phyloP scores from a whole-genome alignment of 2,888 invertebrate genomes.

The Periphyllus acericola region DNA sequence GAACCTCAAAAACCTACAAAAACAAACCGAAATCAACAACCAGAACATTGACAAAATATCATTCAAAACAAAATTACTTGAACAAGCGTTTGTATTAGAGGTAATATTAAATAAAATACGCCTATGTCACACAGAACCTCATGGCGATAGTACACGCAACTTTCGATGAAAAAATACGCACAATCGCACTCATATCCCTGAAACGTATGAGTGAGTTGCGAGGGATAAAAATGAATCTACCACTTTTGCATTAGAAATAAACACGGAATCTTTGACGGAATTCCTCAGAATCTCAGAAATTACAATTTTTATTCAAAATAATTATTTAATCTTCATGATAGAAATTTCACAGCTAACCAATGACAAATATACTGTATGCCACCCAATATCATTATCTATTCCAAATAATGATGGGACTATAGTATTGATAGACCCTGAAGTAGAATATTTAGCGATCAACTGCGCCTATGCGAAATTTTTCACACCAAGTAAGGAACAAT shows the following conservation, averaged over 20 bases:
- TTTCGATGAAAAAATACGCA: no score
- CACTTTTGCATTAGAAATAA: neutral
- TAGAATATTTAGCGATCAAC: neutral
- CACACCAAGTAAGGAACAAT: neutral
- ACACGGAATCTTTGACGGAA: neutral
- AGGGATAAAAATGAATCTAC: neutral
- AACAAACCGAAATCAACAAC: no score
- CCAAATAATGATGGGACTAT: no score
- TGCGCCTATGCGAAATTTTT: neutral
- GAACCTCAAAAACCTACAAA: no score
- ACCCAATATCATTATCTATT: neutral
- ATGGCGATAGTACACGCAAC: no score
- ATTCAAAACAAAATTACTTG: no score
- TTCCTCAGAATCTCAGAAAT: neutral
- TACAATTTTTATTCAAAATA: neutral
- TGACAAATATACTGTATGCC: neutral
- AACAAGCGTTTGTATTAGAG: no score
- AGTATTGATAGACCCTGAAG: neutral
- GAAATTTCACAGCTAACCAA: neutral
- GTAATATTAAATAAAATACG: no score
- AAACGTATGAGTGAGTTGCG: neutral
- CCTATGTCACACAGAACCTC: no score
- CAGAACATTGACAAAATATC: no score
- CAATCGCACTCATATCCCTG: no score
- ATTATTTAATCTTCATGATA: neutral